phyloP scores from a whole-genome alignment of 2,888 invertebrate genomes.

The Epirrhoe tristata region DNA sequence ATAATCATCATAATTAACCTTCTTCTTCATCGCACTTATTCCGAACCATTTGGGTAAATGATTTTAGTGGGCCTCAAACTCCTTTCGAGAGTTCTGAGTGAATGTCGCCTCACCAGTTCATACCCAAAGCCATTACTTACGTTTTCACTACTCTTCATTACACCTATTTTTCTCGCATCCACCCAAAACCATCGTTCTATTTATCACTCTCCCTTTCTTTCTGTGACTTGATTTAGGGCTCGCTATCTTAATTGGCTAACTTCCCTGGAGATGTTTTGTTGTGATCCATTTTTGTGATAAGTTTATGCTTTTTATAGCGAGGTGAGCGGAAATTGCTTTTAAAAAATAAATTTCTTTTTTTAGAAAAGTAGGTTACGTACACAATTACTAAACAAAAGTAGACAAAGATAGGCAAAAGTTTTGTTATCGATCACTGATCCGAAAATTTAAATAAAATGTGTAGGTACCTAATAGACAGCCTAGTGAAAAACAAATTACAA shows the following conservation, averaged over 20 bases:
- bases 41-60: too few species aligned
- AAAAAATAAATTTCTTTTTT: background rate
- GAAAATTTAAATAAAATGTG: too few species aligned
- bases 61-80: too few species aligned
- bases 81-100: too few species aligned
- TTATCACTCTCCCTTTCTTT: slow-evolving; percentile 74
- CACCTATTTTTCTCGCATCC: slow-evolving; percentile 77
- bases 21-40: too few species aligned
- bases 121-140: background rate
- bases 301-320: slow-evolving; percentile 45
- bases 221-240: slow-evolving; percentile 74
- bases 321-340: slow-evolving; percentile 36
- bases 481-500: background rate
- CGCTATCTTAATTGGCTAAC: slow-evolving; percentile 78
- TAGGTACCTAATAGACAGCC: background rate
- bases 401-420: too few species aligned
- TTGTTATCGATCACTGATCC: too few species aligned
- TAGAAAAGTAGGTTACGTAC: background rate
- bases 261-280: slow-evolving; percentile 59
- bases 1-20: too few species aligned
- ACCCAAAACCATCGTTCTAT: slow-evolving; percentile 64
- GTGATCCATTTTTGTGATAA: slow-evolving; percentile 56
- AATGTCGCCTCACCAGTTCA: background rate
- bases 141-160: slow-evolving; percentile 45
- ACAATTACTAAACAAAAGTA: too few species aligned